Percentiles rank a stretch among this genome's conserved stretches.
phyloP scores from a whole-genome alignment of 1,140 invertebrate genomes.

The Stegodyphus mimosarum region DNA sequence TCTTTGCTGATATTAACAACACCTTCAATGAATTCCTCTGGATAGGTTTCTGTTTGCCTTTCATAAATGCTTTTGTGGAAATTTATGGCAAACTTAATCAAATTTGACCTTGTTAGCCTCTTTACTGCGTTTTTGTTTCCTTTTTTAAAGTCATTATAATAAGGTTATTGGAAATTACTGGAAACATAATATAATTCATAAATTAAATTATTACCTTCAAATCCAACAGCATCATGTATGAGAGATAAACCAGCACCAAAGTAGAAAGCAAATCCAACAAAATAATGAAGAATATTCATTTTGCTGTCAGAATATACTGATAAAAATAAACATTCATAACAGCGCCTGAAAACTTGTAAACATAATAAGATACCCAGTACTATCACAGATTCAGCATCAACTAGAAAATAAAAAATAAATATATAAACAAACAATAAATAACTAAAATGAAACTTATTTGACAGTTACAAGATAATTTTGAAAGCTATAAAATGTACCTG shows the following conservation, averaged over 20 bases:
- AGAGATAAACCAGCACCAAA: conserved; percentile 76
- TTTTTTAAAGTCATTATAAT: too few relatives aligned
- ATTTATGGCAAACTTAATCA: too few relatives aligned
- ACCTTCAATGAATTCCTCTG: too few relatives aligned
- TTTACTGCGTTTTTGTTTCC: too few relatives aligned
- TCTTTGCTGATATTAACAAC: too few relatives aligned
- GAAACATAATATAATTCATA: too few relatives aligned
- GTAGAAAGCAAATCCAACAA: conserved; percentile 81
- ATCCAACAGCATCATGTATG: conserved; percentile 79
- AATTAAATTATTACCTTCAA: conserved; percentile 67
- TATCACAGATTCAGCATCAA: conserved; percentile 71
- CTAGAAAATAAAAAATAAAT: conserved; percentile 68
- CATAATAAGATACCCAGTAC: conserved; percentile 74
- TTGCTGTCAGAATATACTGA: conserved; percentile 82
- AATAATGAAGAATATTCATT: conserved; percentile 83
- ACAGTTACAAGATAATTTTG: too few relatives aligned
- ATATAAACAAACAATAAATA: background rate
- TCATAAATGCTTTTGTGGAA: too few relatives aligned
- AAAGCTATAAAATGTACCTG: conserved; percentile 1
- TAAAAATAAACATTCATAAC: conserved; percentile 78
- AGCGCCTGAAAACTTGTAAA: conserved; percentile 78
- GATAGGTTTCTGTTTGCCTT: too few relatives aligned
- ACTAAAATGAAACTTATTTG: background rate
- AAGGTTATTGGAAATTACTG: too few relatives aligned
- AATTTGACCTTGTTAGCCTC: too few relatives aligned